Base-by-base conservation (phyloP, 2,797 vertebrate genomes). In the Setipinna tenuifilis region DNA sequence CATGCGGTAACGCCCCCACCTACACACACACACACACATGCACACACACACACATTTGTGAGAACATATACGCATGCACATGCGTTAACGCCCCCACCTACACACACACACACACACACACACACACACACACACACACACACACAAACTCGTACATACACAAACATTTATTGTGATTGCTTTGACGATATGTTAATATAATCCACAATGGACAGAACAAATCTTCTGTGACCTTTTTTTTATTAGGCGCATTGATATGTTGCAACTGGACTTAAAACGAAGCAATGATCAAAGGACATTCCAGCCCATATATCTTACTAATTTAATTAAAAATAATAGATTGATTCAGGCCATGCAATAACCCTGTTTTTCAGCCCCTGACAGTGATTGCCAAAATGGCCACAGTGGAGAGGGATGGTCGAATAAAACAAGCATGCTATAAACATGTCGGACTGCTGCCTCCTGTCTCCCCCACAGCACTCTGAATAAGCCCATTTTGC, bases 191-290 rank as follows among this genome's bases (percentile, higher is more conserved):
- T 68, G 88, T 46, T 58, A 83, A 75, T 54, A 57, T 35, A 58
- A 59, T 82, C 84, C 84, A 62, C 59, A 82, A 28, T 87, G 78
- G 78, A 83, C 54, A 87, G 71, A 86, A 75, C 75, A 81, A 82
- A 87, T 89, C 88, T 80, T 16, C 11, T 84, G 68, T 87, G 59
- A 89, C 91, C 86, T 89, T 91, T 91, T 91, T 91, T 84, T 91
- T 91, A 91, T 90, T 84, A 82, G 5, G 44, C n/a, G 57, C 48
- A 82, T 35, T 54, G 19, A 82, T 31, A 57, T 25, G 23, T 19
- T 75, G 31, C 28, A 19, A 75, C 28, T 35, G 68, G 28, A 75
- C 16, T 75, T 41, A 35, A 75, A 9, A 35, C 7, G 68, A 71
- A 35, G 68, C 14, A 35, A 71, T 71, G 28, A 35, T 31, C 25